Percentiles rank a stretch among this genome's conserved stretches.
Conservation (phyloP, 2,888 invertebrate species). For the Ophion costatus region DNA sequence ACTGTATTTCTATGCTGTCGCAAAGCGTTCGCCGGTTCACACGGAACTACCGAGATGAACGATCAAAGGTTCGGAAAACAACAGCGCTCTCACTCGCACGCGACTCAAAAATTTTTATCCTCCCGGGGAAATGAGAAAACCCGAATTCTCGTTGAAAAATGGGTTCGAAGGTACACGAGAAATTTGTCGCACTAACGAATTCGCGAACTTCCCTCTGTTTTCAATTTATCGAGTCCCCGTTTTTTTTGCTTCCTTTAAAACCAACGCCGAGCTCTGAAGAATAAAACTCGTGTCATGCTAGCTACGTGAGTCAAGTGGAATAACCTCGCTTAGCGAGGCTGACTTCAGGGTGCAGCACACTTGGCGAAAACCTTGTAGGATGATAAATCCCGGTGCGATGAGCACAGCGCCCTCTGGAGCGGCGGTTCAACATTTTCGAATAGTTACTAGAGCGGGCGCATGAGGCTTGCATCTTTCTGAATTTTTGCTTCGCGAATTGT, state of each 20-base stretch:
- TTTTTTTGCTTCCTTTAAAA: conserved; percentile 17
- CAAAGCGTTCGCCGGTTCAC: conserved; percentile 47
- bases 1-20: background rate
- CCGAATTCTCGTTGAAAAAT: background rate
- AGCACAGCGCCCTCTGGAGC: too few relatives aligned
- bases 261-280: conserved; percentile 60
- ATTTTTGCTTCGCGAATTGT: too few relatives aligned
- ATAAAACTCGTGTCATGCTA: conserved; percentile 79
- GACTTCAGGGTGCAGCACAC: conserved; percentile 3
- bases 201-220: conserved; percentile 58
- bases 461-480: too few relatives aligned
- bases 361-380: conserved; percentile 28
- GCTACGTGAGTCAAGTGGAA: conserved; percentile 74
- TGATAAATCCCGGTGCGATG: background rate
- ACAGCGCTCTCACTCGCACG: conserved; percentile 16
- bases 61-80: conserved; percentile 36
- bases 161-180: background rate
- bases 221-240: conserved; percentile 64
- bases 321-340: conserved; percentile 4
- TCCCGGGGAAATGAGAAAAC: background rate
- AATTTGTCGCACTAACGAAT: conserved; percentile 25
- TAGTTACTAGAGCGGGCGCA: too few relatives aligned
- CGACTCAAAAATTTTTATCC: conserved; percentile 19
- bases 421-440: too few relatives aligned
- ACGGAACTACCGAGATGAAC: conserved; percentile 13